Evolutionary conservation across 1,140 invertebrate genomes (phyloP).

Genomic region (Calycopis cecrops): DNA sequence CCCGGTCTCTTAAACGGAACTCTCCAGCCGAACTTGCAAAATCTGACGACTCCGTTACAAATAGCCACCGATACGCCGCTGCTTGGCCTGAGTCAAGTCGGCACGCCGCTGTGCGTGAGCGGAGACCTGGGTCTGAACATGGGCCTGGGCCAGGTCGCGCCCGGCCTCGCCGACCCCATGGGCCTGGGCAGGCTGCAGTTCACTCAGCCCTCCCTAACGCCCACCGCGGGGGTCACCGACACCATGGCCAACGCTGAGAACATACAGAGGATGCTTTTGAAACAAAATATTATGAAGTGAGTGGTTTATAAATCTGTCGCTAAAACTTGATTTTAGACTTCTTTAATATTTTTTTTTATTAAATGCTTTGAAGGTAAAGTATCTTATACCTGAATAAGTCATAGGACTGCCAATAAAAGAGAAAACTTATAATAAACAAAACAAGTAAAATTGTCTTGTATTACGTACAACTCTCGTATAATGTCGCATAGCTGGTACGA

Average conservation of each 20-base stretch:
- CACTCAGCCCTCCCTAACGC: slow-evolving; percentile 37
- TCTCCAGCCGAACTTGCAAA: slow-evolving; percentile 45
- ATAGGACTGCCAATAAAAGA: no score
- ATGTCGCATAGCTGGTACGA: no score
- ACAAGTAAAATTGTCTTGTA: no score
- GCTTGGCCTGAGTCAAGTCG: slow-evolving; percentile 53
- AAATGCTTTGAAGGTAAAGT: no score
- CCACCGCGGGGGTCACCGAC: slow-evolving; percentile 38
- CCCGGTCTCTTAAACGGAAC: slow-evolving; percentile 33
- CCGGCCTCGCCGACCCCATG: slow-evolving; percentile 32
- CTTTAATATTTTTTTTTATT: background rate
- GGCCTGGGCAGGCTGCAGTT: slow-evolving; percentile 27
- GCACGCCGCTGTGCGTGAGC: slow-evolving; percentile 43
- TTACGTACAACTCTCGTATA: no score
- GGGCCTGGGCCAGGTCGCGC: slow-evolving; percentile 28
- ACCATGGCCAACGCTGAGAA: slow-evolving; percentile 59
- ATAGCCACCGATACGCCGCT: slow-evolving; percentile 58
- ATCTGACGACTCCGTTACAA: slow-evolving; percentile 53
- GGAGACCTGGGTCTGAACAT: slow-evolving; percentile 36
- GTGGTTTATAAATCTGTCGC: slow-evolving; percentile 21
- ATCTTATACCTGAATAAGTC: no score
- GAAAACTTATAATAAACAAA: no score
- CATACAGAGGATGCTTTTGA: slow-evolving; percentile 67
- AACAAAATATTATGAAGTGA: slow-evolving; percentile 73
- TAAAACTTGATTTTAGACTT: background rate